Evolutionary conservation across 2,888 invertebrate species (phyloP).

Genomic region (Eurytoma adleriae): DNA sequence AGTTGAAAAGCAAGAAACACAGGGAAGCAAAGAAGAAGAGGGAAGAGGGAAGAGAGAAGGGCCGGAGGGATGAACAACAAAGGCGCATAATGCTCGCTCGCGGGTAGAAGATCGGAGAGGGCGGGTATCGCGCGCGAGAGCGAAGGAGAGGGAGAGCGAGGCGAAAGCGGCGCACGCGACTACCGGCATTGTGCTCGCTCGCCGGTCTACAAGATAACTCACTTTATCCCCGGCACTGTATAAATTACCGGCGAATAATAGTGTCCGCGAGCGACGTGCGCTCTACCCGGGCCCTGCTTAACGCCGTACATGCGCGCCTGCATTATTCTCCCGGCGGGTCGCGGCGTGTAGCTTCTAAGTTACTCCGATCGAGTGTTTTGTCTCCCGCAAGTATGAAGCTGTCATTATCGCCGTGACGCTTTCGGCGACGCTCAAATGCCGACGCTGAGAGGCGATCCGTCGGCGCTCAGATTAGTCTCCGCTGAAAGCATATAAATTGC

Average conservation of each 20-base stretch:
- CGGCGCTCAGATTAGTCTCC: no score
- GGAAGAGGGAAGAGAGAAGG: background rate
- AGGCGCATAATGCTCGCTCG: background rate
- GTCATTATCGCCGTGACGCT: background rate
- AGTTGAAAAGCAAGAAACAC: background rate
- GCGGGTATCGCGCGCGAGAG: background rate
- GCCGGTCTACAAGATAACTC: conserved; percentile 65
- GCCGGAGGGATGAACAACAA: background rate
- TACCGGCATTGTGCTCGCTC: conserved; percentile 39
- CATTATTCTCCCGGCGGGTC: background rate
- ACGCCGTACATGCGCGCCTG: background rate
- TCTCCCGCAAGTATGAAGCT: conserved; percentile 22
- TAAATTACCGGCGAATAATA: conserved; percentile 69
- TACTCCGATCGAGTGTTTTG: conserved; percentile 26
- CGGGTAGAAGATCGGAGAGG: background rate
- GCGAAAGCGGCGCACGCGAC: conserved; percentile 7
- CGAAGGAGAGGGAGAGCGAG: background rate
- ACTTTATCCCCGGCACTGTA: conserved; percentile 66
- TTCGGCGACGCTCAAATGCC: background rate
- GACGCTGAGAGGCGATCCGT: no score
- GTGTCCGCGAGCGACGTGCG: conserved; percentile 58
- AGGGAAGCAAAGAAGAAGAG: background rate
- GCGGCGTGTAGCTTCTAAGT: background rate
- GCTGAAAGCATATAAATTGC: no score
- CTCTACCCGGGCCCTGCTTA: conserved; percentile 26